A percentile compares a stretch with the other conserved stretches of the same genome.
Conservation (phyloP, 2,797 vertebrate species). For the Dallia pectoralis region DNA sequence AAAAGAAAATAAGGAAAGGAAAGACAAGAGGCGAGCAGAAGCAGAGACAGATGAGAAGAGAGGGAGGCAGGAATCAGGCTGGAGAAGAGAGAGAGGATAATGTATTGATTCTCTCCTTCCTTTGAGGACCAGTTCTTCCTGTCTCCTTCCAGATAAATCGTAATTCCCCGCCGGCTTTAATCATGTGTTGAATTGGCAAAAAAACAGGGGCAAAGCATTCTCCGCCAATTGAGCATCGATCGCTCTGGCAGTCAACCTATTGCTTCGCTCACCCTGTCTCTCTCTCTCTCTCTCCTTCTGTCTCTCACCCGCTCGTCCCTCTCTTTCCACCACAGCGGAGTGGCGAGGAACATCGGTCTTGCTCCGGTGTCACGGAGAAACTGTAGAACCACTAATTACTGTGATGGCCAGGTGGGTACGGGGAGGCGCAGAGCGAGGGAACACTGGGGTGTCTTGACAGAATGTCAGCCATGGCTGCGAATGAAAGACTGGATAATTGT, state of each 20-base stretch:
- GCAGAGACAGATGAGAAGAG: conserved; percentile 1
- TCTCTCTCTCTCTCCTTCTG: neutral
- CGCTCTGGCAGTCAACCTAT: conserved; percentile 58
- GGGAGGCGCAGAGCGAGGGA: conserved; percentile 20
- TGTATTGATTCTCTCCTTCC: conserved; percentile 71
- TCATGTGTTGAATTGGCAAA: conserved; percentile 72
- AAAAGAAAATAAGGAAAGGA: conserved; percentile 18
- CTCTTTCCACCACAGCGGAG: neutral
- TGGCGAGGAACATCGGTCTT: neutral
- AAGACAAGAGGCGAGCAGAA: neutral
- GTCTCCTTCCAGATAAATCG: conserved; percentile 69
- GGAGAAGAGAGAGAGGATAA: conserved; percentile 41
- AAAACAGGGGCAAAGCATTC: conserved; percentile 65
- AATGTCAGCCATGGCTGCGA: conserved; percentile 51
- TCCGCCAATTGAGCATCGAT: conserved; percentile 70
- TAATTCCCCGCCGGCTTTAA: conserved; percentile 74
- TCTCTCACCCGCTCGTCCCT: conserved; percentile 5
- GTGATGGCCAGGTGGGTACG: conserved; percentile 54
- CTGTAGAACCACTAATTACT: conserved; percentile 67
- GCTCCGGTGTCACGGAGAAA: conserved; percentile 42
- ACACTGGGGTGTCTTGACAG: conserved; percentile 43
- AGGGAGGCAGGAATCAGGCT: conserved; percentile 11
- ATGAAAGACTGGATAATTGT: conserved; percentile 62
- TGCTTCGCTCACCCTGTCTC: conserved; percentile 26
- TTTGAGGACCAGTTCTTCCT: conserved; percentile 63